Conservation (phyloP, 2,888 invertebrate genomes). For the Schizaphis graminum region DNA sequence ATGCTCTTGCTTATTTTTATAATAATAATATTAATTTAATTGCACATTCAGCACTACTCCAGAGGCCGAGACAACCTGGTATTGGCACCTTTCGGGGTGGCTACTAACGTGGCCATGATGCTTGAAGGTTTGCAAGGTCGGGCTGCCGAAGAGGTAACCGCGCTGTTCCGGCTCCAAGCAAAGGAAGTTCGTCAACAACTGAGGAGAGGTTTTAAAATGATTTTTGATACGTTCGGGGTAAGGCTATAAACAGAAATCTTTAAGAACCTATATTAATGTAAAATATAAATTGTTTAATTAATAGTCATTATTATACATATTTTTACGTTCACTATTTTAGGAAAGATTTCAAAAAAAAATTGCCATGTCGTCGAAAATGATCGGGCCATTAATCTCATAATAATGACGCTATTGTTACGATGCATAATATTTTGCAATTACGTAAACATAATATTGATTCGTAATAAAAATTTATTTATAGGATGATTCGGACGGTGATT, state of each 20-base stretch:
- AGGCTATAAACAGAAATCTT: not conserved
- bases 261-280: not conserved
- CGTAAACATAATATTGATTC: not conserved
- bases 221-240: slow-evolving; percentile 69
- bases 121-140: slow-evolving; percentile 69
- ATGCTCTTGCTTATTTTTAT: not conserved
- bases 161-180: slow-evolving; percentile 68
- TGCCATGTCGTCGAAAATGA: not conserved
- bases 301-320: not conserved
- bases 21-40: not conserved
- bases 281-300: not conserved
- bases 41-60: slow-evolving; percentile 67
- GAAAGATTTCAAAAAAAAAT: not conserved
- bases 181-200: slow-evolving; percentile 67
- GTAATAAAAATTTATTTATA: slow-evolving; percentile 5
- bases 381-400: not conserved
- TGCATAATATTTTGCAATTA: not conserved
- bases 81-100: slow-evolving; percentile 69
- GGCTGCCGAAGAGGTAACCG: slow-evolving; percentile 69
- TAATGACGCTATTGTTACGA: not conserved
- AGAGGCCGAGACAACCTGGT: slow-evolving; percentile 69
- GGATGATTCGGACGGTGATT: slow-evolving; percentile 68
- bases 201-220: slow-evolving; percentile 69
- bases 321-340: not conserved
- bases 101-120: slow-evolving; percentile 69